Base-by-base conservation (phyloP, 2,797 vertebrate genomes). In the Nothura maculosa region DNA sequence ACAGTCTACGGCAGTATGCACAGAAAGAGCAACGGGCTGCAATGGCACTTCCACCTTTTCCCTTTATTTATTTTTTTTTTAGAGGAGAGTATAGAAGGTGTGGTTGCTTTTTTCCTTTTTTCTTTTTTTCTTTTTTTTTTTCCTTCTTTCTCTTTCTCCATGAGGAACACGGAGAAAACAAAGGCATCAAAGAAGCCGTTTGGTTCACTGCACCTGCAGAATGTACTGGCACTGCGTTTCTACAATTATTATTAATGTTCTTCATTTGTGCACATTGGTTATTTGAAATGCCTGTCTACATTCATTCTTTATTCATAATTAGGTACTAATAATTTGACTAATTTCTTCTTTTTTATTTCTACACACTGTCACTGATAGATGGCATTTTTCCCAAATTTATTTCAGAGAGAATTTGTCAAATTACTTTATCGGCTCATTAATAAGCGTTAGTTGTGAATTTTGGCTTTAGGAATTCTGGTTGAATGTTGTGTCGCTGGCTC, bases 201-300 rank as follows among this genome's bases (percentile, higher is more conserved):
- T 66, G 36, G 19, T 84, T 82, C 47, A 30, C 50, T 78, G 55
- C 61, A 54, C 20, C 28, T 45, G 30, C 32, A 55, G 32, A 67
- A 34, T 38, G 58, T 13, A 38, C 4, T 54, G 52, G 81, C 61
- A 43, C 32, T 64, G 43, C 22, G 17, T 90, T 96, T 83, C 43
- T 67, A 1, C 25, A 17, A 3, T 40, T 64, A 34, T 83, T 90
- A 62, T 43, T 92, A 45, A 47, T 58, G 43, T 40, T 82, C 38
- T 68, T 90, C 70, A 52, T 74, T 87, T 70, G 47, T 27, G 47
- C 38, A 25, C 9, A 19, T 12, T 48, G 55, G 27, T 76, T 54
- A 34, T 68, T 79, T 87, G 50, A 87, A 68, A 12, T 25, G 4
- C 87, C 86, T 91, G 48, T 72, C 73, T 74, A 74, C 87, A 85